These are phyloP conservation scores for Phasianus colchicus DNA, from an alignment of 2,113 vertebrate genomes.

Conservation along the genomic window DNA sequence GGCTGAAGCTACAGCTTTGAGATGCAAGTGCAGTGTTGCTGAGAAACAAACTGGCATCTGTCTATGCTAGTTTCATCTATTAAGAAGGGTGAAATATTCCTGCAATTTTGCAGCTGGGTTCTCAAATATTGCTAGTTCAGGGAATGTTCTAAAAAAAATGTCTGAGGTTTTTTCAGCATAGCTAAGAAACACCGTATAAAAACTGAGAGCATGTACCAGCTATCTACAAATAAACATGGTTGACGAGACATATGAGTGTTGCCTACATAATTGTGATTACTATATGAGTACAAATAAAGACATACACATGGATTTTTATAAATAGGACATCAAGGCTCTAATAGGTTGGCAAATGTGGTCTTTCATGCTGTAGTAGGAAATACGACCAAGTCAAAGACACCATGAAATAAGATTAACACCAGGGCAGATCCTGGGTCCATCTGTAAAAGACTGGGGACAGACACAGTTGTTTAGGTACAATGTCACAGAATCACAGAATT, in stretches of 20 bases:
- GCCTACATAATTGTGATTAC: background rate
- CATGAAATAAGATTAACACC: background rate
- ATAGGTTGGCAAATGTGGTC: background rate
- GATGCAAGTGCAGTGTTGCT: background rate
- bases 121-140: background rate
- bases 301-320: background rate
- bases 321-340: background rate
- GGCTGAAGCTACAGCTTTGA: background rate
- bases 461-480: background rate
- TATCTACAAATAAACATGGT: background rate
- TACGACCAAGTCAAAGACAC: background rate
- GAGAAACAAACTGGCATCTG: background rate
- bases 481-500: background rate
- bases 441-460: background rate
- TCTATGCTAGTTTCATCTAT: rapidly evolving
- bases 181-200: background rate
- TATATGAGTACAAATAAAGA: background rate
- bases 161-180: background rate
- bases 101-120: background rate
- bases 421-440: background rate
- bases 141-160: background rate
- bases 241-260: background rate
- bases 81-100: background rate
- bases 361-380: background rate
- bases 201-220: rapidly evolving